Conservation (phyloP, 2,888 invertebrate genomes). For the Heliconius aoede region DNA sequence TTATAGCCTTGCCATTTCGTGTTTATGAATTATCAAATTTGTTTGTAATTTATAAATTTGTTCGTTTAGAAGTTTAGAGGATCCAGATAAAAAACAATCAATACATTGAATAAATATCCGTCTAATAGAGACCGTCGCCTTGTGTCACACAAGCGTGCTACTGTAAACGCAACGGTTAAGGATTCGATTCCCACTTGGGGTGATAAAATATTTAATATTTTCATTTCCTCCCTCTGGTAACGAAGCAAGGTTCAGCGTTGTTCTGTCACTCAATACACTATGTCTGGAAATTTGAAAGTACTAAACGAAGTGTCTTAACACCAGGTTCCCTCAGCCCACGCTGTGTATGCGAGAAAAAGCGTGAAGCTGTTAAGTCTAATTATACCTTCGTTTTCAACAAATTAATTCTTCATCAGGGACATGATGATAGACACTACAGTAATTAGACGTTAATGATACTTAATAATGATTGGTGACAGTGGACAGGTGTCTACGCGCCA, state of each 20-base stretch:
- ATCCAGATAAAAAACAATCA: too few relatives aligned
- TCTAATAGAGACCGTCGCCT: too few relatives aligned
- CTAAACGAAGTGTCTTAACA: background rate
- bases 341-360: background rate
- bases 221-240: too few relatives aligned
- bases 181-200: too few relatives aligned
- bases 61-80: too few relatives aligned
- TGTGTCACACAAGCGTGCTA: too few relatives aligned
- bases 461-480: background rate
- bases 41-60: background rate
- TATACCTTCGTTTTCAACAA: background rate
- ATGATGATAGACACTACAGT: background rate
- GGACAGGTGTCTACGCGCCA: background rate
- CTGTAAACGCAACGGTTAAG: too few relatives aligned
- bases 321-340: background rate
- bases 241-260: too few relatives aligned
- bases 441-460: conserved; percentile 1
- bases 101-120: too few relatives aligned
- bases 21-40: background rate
- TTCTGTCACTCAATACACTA: too few relatives aligned
- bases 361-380: background rate
- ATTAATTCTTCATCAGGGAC: background rate
- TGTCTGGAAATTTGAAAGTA: too few relatives aligned
- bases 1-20: background rate
- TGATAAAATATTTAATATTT: too few relatives aligned